Base-by-base conservation (phyloP, 2,888 invertebrate species). In the Tenthredo distinguenda region DNA sequence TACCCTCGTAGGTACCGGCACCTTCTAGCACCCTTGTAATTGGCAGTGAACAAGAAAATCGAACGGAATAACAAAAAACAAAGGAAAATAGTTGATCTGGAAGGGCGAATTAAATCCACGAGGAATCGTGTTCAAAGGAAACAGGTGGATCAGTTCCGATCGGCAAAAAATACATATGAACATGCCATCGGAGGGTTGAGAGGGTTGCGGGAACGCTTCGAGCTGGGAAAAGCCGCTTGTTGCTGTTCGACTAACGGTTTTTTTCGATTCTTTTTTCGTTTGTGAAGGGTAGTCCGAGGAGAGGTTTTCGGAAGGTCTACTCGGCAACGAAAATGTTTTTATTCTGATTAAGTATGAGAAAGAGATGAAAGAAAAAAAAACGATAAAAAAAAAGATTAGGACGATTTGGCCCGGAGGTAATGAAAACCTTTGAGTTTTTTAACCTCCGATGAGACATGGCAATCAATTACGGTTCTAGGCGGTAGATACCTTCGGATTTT, bases 161-260 rank as follows among this genome's bases (percentile, higher is more conserved):
- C 81, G 26, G 81, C 58, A 58, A 62, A 77, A 81, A 81, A 81
- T 62, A 62, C 26, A 37, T 62, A n/a, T 15, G 40, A 81, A 81
- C 58, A 40, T 40, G 21, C 58, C n/a, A 50, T 50, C 40, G 2
- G 72, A 37, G 40, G 40, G 58, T 62, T 40, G 37, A 81, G 40
- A 62, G 62, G 15, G 9, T n/a, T 77, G 40, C 40, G 15, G 40
- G 43, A n/a, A 34, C 68, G 68, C 18, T 68, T 68, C 26, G 1
- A 40, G 43, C 74, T 26, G 74, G 77, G 50, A 18, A 77, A 18
- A 77, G 77, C 77, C 55, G 77, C 77, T 77, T 77, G 77, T 77
- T 77, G 77, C 77, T 77, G 50, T 50, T 77, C 77, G 77, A 77
- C 77, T 55, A 55, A 77, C 31, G 47, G 18, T 55, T 77, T 55